phyloP scores from a whole-genome alignment of 2,888 invertebrate genomes.

The Thysanoteuthis rhombus region DNA sequence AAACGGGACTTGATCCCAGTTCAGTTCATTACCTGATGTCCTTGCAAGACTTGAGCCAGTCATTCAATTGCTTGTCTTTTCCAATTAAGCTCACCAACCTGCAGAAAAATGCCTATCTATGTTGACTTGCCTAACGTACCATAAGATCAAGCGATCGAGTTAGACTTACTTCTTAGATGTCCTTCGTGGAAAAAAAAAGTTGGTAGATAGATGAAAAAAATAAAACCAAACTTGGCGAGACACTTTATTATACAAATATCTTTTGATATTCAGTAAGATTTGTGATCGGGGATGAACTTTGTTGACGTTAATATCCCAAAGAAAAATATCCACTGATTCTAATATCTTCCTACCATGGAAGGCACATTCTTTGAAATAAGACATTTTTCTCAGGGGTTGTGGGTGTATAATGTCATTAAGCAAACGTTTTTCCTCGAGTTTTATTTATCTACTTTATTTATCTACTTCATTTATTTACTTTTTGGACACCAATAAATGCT shows the following conservation, averaged over 20 bases:
- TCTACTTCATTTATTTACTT: not conserved
- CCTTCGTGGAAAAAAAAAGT: not conserved
- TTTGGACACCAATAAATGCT: not conserved
- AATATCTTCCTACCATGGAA: not conserved
- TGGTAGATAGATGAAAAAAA: not conserved
- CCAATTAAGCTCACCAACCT: constrained; percentile 13
- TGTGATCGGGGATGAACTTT: not conserved
- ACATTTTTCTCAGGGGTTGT: not conserved
- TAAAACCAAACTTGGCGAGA: not conserved
- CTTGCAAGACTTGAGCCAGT: not conserved
- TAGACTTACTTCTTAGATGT: not conserved
- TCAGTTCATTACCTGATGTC: not conserved
- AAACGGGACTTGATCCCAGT: not conserved
- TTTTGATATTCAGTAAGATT: not conserved
- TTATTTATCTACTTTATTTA: not conserved
- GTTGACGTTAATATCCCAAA: not conserved
- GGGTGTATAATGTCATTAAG: not conserved
- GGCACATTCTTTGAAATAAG: constrained; percentile 12
- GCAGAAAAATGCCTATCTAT: not conserved
- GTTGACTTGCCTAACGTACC: constrained; percentile 12
- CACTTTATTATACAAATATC: not conserved
- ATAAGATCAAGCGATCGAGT: not conserved
- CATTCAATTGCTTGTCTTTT: constrained; percentile 13
- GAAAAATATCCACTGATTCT: not conserved
- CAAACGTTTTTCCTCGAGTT: not conserved